Evolutionary conservation across 2,888 invertebrate genomes (phyloP).

Genomic region (Muschampia plurimacula): DNA sequence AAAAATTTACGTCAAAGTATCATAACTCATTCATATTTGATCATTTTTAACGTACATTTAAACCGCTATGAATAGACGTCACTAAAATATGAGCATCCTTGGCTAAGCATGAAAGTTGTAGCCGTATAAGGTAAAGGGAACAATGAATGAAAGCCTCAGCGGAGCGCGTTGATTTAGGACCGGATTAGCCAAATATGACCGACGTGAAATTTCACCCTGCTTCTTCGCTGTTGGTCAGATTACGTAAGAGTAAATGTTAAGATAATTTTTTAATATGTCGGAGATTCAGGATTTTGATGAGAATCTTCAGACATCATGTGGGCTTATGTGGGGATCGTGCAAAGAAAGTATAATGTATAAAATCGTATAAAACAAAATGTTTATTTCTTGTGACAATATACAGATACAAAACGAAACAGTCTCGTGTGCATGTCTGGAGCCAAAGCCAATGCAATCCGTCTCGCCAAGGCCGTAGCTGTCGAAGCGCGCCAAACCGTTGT

Average conservation of each 20-base stretch:
- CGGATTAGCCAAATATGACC: slow-evolving; percentile 26
- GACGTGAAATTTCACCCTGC: slow-evolving; percentile 12
- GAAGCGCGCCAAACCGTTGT: no score
- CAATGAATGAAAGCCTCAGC: slow-evolving; percentile 22
- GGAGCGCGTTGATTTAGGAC: slow-evolving; percentile 30
- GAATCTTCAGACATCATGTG: no score
- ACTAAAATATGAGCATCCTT: slow-evolving; percentile 28
- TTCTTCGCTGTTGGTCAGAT: background rate
- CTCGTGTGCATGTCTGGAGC: no score
- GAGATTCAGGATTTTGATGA: no score
- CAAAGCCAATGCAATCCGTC: no score
- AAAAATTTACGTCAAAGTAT: background rate
- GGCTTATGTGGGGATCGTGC: no score
- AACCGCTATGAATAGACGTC: slow-evolving; percentile 22
- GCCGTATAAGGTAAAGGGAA: slow-evolving; percentile 25
- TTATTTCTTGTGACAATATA: no score
- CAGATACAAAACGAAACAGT: no score
- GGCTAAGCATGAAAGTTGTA: slow-evolving; percentile 19
- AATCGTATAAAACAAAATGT: no score
- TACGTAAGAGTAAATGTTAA: background rate
- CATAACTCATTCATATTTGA: slow-evolving; percentile 12
- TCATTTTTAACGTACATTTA: background rate
- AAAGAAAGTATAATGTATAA: no score
- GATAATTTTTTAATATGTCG: no score
- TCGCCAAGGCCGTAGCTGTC: no score